phyloP scores from a whole-genome alignment of 2,113 vertebrate genomes.

The Gavia stellata region DNA sequence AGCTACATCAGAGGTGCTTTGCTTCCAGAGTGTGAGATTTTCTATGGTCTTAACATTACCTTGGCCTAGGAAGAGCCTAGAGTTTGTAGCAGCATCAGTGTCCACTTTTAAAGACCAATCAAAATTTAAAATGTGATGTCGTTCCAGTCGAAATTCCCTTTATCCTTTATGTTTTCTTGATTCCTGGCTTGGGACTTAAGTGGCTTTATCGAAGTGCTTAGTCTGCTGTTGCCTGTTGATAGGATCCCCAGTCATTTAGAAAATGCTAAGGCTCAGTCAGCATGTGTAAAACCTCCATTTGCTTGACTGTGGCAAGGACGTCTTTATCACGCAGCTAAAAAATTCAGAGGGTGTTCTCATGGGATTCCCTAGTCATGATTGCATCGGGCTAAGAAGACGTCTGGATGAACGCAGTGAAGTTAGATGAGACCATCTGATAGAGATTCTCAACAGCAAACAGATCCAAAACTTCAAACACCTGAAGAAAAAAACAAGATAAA shows the following conservation, averaged over 20 bases:
- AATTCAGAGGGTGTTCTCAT: neutral
- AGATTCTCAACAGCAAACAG: neutral
- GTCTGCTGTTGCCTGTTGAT: neutral
- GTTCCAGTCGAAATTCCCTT: neutral
- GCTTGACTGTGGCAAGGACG: neutral
- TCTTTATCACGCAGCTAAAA: neutral
- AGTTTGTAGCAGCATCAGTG: neutral
- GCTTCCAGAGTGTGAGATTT: neutral
- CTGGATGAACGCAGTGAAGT: neutral
- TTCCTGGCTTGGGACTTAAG: neutral
- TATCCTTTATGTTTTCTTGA: neutral
- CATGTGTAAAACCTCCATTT: neutral
- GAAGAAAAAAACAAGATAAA: neutral
- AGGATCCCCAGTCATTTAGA: neutral
- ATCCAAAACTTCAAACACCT: neutral
- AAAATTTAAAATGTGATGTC: neutral
- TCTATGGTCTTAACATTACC: neutral
- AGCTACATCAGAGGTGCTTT: neutral
- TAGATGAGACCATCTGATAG: neutral
- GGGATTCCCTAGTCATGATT: neutral
- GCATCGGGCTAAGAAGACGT: rapidly evolving
- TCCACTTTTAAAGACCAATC: neutral
- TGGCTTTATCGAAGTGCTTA: neutral
- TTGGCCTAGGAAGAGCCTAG: neutral
- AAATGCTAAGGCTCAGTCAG: neutral